These are phyloP conservation scores for Zaprionus capensis DNA, from an alignment of 1,140 invertebrate genomes.

Conservation along the genomic window DNA sequence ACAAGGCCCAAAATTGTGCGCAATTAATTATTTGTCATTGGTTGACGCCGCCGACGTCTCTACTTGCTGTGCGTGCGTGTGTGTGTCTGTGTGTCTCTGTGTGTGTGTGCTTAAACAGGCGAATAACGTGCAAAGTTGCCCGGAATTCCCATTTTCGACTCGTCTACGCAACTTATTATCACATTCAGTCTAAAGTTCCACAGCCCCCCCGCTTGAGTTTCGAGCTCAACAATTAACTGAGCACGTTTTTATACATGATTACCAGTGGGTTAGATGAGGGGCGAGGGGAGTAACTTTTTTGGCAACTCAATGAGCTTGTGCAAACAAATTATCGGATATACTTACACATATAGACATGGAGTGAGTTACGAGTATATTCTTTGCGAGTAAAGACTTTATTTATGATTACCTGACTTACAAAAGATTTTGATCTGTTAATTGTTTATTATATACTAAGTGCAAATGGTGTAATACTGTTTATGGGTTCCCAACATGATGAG, in stretches of 20 bases:
- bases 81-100: conserved; percentile 2
- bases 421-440: no score
- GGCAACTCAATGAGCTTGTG: neutral
- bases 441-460: no score
- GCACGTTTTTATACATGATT: conserved; percentile 44
- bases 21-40: conserved; percentile 81
- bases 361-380: neutral
- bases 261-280: neutral
- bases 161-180: conserved; percentile 43
- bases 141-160: conserved; percentile 38
- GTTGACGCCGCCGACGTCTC: conserved; percentile 46
- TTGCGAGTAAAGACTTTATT: neutral
- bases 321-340: neutral
- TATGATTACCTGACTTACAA: no score
- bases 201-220: conserved; percentile 11
- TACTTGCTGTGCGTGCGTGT: conserved; percentile 6
- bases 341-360: neutral
- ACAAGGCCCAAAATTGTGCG: conserved; percentile 59
- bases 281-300: neutral
- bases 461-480: no score
- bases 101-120: conserved; percentile 33
- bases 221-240: conserved; percentile 41
- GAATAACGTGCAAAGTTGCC: conserved; percentile 41
- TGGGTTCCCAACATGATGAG: no score
- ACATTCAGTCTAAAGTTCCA: conserved; percentile 33